Conservation (phyloP, 2,888 invertebrate genomes). For the Blastobasis lacticolella region DNA sequence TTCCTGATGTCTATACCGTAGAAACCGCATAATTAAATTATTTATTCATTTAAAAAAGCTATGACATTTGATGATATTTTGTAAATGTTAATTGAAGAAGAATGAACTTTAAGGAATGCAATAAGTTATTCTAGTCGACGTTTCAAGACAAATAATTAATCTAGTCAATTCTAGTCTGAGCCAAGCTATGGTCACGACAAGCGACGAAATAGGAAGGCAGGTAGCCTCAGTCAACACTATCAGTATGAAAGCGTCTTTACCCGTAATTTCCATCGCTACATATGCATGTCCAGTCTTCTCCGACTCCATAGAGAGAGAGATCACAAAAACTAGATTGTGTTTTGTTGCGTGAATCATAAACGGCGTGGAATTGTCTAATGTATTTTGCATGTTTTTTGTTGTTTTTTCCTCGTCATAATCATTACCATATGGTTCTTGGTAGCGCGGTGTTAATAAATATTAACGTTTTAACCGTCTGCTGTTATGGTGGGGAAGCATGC, state of each 20-base stretch:
- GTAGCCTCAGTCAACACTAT: too few relatives aligned
- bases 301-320: not conserved
- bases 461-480: slow-evolving; percentile 26
- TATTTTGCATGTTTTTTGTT: slow-evolving; percentile 11
- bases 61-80: too few relatives aligned
- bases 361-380: slow-evolving; percentile 1
- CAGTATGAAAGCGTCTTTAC: too few relatives aligned
- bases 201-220: too few relatives aligned
- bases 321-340: not conserved
- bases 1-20: too few relatives aligned
- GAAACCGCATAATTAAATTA: too few relatives aligned
- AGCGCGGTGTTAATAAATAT: slow-evolving; percentile 33
- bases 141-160: not conserved
- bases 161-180: not conserved
- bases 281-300: too few relatives aligned
- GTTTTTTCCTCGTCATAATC: slow-evolving; percentile 33
- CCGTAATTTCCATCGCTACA: too few relatives aligned
- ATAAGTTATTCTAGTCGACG: not conserved
- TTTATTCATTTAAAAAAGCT: too few relatives aligned
- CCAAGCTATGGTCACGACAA: too few relatives aligned
- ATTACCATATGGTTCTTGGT: slow-evolving; percentile 41
- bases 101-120: too few relatives aligned
- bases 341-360: not conserved
- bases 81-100: too few relatives aligned
- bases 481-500: slow-evolving; percentile 29